These are phyloP conservation scores for Phrynocephalus vlangalii DNA, from an alignment of 2,797 vertebrate species.

Conservation along the genomic window DNA sequence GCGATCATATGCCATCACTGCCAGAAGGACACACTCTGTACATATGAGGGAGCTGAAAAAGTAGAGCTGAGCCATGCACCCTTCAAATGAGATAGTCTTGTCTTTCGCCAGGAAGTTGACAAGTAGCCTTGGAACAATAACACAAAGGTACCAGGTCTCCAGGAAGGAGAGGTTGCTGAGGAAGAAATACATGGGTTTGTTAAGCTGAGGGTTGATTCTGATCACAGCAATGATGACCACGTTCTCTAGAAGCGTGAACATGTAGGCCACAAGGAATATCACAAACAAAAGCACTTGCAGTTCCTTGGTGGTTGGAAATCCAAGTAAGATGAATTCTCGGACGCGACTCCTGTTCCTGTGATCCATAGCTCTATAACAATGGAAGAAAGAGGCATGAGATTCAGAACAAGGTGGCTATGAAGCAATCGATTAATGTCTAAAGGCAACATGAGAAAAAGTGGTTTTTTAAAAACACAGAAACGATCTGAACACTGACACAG, in stretches of 20 bases:
- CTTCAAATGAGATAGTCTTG: conserved; percentile 58
- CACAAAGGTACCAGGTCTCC: conserved; percentile 65
- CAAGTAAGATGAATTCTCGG: conserved; percentile 62
- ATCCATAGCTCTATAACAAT: conserved; percentile 14
- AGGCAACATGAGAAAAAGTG: neutral
- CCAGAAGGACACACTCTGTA: conserved; percentile 64
- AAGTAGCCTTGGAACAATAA: conserved; percentile 63
- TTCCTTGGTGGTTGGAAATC: conserved; percentile 51
- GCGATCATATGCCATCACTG: conserved; percentile 65
- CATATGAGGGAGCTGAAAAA: conserved; percentile 67
- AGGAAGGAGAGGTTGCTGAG: conserved; percentile 70
- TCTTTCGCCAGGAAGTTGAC: conserved; percentile 19
- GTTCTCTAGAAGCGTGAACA: conserved; percentile 58
- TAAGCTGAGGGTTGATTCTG: conserved; percentile 41
- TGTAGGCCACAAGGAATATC: conserved; percentile 57
- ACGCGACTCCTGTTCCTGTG: conserved; percentile 49
- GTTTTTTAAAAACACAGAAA: neutral
- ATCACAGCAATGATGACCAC: conserved; percentile 46
- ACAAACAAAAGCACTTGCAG: conserved; percentile 52
- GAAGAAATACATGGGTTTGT: conserved; percentile 70
- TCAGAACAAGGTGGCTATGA: neutral
- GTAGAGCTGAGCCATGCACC: conserved; percentile 68
- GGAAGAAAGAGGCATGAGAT: neutral
- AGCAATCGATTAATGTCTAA: neutral
- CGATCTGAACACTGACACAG: neutral